Percentiles rank a stretch among this genome's conserved stretches.
Conservation (phyloP, 2,888 invertebrate genomes). For the Eupithecia inturbata region DNA sequence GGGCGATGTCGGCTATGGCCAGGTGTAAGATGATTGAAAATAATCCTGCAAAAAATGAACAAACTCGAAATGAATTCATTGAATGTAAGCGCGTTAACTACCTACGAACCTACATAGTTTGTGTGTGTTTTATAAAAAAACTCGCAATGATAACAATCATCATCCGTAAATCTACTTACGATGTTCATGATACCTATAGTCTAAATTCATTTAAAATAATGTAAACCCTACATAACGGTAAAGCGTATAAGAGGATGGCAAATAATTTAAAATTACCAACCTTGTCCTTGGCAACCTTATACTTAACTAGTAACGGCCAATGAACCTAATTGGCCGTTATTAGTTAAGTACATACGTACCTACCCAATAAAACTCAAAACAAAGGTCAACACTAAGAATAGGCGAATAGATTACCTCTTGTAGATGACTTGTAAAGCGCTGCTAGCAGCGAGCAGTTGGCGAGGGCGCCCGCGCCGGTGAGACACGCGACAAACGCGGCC, state of each 20-base stretch:
- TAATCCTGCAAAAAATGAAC: slow-evolving; percentile 75
- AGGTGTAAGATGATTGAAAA: slow-evolving; percentile 82
- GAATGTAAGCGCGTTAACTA: too few species aligned
- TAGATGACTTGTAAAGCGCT: slow-evolving; percentile 73
- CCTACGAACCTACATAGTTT: too few species aligned
- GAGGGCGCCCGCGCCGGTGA: slow-evolving; percentile 75
- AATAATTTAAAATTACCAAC: not conserved
- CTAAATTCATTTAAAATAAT: not conserved
- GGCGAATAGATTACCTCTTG: slow-evolving; percentile 67
- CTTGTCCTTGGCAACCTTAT: not conserved
- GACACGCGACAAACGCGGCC: slow-evolving; percentile 65
- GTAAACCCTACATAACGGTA: not conserved
- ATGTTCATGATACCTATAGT: not conserved
- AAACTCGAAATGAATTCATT: not conserved
- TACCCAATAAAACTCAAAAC: not conserved
- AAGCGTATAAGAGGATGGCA: not conserved
- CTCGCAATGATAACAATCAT: too few species aligned
- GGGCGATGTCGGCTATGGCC: slow-evolving; percentile 77
- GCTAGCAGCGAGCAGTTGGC: slow-evolving; percentile 74
- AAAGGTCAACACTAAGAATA: not conserved
- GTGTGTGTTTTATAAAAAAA: too few species aligned
- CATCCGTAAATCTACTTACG: not conserved
- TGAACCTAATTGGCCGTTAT: too few species aligned
- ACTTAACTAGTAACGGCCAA: too few species aligned
- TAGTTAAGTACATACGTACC: not conserved